Evolutionary conservation across 1,140 invertebrate species (phyloP).

Genomic region (Temnothorax nylanderi): DNA sequence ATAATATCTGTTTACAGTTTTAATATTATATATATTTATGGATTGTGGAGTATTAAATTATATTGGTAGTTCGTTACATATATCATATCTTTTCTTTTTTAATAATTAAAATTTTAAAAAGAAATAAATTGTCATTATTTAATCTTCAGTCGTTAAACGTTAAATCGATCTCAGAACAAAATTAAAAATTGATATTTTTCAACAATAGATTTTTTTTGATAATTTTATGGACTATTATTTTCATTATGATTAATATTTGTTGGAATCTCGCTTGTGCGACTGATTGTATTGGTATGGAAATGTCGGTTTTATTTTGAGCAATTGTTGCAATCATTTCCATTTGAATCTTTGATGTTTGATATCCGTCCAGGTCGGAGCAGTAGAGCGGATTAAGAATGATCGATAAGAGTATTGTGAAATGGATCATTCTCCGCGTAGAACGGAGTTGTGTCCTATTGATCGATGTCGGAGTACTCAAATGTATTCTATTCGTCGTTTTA

Average conservation of each 20-base stretch:
- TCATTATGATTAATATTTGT: background rate
- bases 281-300: background rate
- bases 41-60: background rate
- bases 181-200: background rate
- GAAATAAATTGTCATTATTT: background rate
- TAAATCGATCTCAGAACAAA: background rate
- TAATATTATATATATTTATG: background rate
- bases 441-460: background rate
- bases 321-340: conserved; percentile 29
- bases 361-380: background rate
- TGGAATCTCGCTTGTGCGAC: background rate
- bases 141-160: background rate
- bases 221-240: background rate
- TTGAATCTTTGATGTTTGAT: conserved; percentile 40
- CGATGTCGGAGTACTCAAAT: conserved; percentile 24
- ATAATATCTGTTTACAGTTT: background rate
- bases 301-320: conserved; percentile 1
- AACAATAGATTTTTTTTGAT: background rate
- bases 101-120: background rate
- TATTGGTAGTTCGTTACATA: background rate
- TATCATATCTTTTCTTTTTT: background rate
- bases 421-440: conserved; percentile 13
- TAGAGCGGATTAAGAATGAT: conserved; percentile 46
- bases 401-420: conserved; percentile 51
- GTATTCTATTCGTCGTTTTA: conserved; percentile 34